Evolutionary conservation across 2,113 vertebrate genomes (phyloP).

Genomic region (Paradoxurus hermaphroditus): DNA sequence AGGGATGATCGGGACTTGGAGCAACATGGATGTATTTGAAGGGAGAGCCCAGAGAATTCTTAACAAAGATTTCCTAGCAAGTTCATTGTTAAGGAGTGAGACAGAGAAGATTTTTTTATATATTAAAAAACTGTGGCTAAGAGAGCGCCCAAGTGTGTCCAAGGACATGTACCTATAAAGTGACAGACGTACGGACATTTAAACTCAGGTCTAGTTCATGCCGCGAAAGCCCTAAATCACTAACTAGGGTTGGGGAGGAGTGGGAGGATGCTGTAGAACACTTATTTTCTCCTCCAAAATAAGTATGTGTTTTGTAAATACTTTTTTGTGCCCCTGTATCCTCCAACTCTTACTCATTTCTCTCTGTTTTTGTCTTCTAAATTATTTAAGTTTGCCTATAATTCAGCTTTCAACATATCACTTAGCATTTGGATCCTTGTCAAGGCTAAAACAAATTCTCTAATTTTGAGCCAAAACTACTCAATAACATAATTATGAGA

Average conservation of each 20-base stretch:
- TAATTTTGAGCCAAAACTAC: slow-evolving; percentile 13
- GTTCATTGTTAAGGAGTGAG: neutral
- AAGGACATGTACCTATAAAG: neutral
- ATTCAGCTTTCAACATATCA: slow-evolving; percentile 7
- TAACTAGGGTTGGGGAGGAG: neutral
- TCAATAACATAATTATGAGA: slow-evolving; percentile 36
- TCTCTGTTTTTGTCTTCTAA: neutral
- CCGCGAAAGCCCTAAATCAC: neutral
- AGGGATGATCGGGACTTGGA: neutral
- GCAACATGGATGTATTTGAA: neutral
- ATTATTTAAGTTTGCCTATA: neutral
- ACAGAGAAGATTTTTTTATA: neutral
- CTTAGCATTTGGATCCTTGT: slow-evolving; percentile 14
- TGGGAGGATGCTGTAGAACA: neutral
- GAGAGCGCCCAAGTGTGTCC: neutral
- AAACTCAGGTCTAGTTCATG: neutral
- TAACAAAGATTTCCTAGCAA: neutral
- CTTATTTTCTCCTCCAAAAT: neutral
- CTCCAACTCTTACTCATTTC: neutral
- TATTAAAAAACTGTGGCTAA: neutral
- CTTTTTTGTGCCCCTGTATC: neutral
- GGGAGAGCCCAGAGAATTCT: neutral
- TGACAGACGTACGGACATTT: neutral
- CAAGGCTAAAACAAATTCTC: slow-evolving; percentile 36
- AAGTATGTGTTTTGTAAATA: slow-evolving; percentile 5